Evolutionary conservation across 2,113 vertebrate genomes (phyloP), one percentile per base, ranked within the genome.

Genomic region (Neolamprologus brichardi): DNA sequence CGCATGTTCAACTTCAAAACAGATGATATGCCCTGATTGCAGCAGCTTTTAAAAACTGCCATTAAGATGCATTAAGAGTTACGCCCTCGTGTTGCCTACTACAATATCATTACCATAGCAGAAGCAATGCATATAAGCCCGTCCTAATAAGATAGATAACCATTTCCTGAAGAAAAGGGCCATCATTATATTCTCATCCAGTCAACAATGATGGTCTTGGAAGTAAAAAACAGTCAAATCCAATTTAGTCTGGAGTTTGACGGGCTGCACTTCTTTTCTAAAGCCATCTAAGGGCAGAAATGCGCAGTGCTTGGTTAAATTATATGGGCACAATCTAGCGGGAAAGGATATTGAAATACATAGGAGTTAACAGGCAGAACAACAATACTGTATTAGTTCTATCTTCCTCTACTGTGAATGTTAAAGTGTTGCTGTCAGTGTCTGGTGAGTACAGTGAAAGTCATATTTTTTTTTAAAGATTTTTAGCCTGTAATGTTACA

Each of bases 141-240:
- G 12, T 83, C 64, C 72, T 52, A 8, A 64, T 28, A 80, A 49
- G 79, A 51, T 30, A 51, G 72, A 89, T 62, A 75, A 84, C 5
- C 44, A 18, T 82, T 28, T 32, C 41, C 53, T 25, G 39, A 78
- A n/a, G 78, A 82, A n/a, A 51, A 15, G 15, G 20, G 39, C 39
- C 18, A 23, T 89, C 80, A 77, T 91, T 91, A 91, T 7, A 17
- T 25, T 82, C n/a, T 84, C 25, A 44, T 78, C 20, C 6, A 67
- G 80, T 82, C 81, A 83, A 78, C 13, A 51, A 54, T 25, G 53
- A 41, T 23, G 62, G 30, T 44, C 39, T 41, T 30, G 46, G 14
- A 79, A 87, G 34, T 23, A 51, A 52, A 62, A 62, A 62, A 78
- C 28, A 53, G 44, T 46, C 25, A 83, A 85, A 94, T 93, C 81